phyloP scores from a whole-genome alignment of 2,113 vertebrate species.

The Stigmatopora argus region DNA sequence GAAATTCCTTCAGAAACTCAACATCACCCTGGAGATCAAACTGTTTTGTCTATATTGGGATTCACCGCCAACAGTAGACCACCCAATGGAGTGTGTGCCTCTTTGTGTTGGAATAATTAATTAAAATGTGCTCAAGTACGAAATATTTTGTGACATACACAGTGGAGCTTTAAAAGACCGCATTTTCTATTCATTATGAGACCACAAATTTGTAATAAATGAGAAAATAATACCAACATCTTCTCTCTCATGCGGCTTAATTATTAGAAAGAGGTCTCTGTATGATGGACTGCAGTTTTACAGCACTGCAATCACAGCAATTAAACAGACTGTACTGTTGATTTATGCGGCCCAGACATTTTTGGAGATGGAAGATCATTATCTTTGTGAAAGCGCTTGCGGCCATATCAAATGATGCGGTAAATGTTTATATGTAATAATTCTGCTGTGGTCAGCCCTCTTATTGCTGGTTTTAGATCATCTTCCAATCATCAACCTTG shows the following conservation, averaged over 20 bases:
- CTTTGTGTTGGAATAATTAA: background rate
- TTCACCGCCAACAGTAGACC: slow-evolving; percentile 58
- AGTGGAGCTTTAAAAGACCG: slow-evolving; percentile 1
- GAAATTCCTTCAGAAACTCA: slow-evolving; percentile 7
- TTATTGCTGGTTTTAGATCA: slow-evolving; percentile 13
- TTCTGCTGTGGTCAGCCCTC: background rate
- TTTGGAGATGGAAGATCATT: too few relatives aligned
- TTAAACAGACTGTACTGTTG: background rate
- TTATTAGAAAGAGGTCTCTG: background rate
- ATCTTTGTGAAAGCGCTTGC: background rate
- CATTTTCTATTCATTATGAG: background rate
- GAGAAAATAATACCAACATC: background rate
- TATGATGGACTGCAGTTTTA: background rate
- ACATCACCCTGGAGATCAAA: slow-evolving; percentile 25
- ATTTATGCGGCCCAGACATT: background rate
- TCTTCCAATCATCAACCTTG: slow-evolving; percentile 6
- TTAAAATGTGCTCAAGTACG: background rate
- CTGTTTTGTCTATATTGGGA: slow-evolving; percentile 40
- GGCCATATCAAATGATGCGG: too few relatives aligned
- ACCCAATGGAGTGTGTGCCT: slow-evolving; percentile 21
- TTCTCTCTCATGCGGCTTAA: background rate
- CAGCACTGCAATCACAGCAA: background rate
- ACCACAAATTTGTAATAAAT: slow-evolving; percentile 1
- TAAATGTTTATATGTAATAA: background rate
- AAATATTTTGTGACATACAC: background rate